These are phyloP conservation scores for Papilio xuthus DNA, from an alignment of 1,140 invertebrate genomes.

Conservation along the genomic window DNA sequence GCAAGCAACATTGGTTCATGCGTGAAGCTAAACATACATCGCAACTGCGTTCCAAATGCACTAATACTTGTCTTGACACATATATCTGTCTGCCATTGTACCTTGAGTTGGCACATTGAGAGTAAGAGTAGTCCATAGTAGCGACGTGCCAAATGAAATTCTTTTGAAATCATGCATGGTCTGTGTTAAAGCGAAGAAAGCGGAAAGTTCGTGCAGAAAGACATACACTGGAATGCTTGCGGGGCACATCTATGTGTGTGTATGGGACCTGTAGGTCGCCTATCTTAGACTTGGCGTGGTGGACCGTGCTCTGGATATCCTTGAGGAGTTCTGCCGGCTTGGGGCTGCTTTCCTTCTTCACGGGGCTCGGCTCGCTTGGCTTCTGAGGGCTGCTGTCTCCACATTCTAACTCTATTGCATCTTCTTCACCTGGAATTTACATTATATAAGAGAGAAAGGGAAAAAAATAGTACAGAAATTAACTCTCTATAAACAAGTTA, in stretches of 20 bases:
- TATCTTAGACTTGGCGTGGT: conserved; percentile 83
- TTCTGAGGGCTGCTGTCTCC: conserved; percentile 47
- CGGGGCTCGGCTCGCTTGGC: conserved; percentile 51
- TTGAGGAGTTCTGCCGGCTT: conserved; percentile 69
- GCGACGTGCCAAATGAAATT: neutral
- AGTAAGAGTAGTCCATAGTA: neutral
- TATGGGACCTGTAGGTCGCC: conserved; percentile 82
- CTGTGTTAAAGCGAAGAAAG: neutral
- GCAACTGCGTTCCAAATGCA: neutral
- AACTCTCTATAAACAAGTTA: too few relatives aligned
- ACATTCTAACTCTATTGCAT: conserved; percentile 69
- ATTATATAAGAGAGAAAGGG: neutral
- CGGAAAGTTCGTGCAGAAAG: conserved; percentile 67
- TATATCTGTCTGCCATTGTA: neutral
- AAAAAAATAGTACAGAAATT: neutral
- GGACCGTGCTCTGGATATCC: conserved; percentile 82
- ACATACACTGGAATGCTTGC: conserved; percentile 72
- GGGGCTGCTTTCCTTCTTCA: conserved; percentile 63
- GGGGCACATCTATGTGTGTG: conserved; percentile 62
- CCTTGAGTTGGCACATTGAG: neutral
- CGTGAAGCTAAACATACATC: neutral
- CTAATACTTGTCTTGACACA: neutral
- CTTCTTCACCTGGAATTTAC: conserved; percentile 70
- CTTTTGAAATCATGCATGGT: neutral
- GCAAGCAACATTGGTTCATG: neutral